Evolutionary conservation across 35 echinoderm and acorn worm species (phyloP).

Genomic region (Chiridota heheva): DNA sequence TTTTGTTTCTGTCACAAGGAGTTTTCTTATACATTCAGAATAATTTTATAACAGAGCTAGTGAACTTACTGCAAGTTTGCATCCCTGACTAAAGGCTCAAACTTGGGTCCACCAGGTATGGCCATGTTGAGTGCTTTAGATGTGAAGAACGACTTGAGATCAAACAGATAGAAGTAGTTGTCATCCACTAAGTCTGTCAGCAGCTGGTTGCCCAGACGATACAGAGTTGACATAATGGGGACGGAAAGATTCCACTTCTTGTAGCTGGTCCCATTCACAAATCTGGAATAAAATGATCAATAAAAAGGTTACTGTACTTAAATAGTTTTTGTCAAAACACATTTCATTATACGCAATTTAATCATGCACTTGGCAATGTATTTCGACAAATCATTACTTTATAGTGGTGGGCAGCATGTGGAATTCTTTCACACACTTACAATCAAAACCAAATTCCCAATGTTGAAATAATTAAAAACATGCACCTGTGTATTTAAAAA

Average conservation of each 20-base stretch:
- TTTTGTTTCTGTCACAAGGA: too few relatives aligned
- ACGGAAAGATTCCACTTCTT: constrained; percentile 83
- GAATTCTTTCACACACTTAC: too few relatives aligned
- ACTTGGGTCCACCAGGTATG: constrained; percentile 97
- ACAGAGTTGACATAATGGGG: constrained; percentile 92
- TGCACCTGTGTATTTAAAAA: too few relatives aligned
- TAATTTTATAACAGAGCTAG: too few relatives aligned
- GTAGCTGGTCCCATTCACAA: constrained; percentile 97
- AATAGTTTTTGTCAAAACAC: too few relatives aligned
- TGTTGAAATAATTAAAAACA: too few relatives aligned
- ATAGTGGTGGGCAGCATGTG: too few relatives aligned
- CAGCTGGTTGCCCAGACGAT: constrained; percentile 88
- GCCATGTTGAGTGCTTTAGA: constrained; percentile 99
- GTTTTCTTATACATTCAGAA: too few relatives aligned
- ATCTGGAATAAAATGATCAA: constrained; percentile 24
- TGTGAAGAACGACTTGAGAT: constrained; percentile 99
- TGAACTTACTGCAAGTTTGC: constrained; percentile 90
- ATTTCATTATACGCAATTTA: too few relatives aligned
- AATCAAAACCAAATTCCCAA: too few relatives aligned
- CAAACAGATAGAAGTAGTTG: constrained; percentile 99
- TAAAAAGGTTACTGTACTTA: background rate
- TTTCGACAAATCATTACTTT: too few relatives aligned
- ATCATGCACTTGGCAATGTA: too few relatives aligned
- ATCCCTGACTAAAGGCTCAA: constrained; percentile 95
- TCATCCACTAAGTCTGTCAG: constrained; percentile 84